Evolutionary conservation across 30 jellyfish, hydroid and myxozoan genomes (phyloP).

Genomic region (Chironex yamaguchii): DNA sequence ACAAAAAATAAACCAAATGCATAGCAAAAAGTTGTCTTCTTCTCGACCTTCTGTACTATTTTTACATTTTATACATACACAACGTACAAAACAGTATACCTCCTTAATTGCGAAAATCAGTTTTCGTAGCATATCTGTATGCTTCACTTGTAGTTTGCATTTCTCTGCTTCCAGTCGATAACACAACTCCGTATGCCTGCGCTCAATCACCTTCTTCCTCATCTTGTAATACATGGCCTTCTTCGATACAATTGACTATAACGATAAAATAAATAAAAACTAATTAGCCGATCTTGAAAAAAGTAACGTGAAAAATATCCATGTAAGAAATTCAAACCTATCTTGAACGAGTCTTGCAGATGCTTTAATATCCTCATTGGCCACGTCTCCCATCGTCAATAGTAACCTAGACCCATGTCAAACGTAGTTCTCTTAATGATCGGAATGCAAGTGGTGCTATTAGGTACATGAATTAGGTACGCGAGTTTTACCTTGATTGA

Average conservation of each 20-base stretch:
- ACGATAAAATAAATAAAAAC: not conserved
- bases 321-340: no score
- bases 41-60: not conserved
- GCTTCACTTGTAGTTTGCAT: slow-evolving; percentile 46
- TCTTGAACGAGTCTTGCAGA: no score
- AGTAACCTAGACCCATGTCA: no score
- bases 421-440: no score
- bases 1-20: not conserved
- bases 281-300: not conserved
- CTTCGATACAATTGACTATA: slow-evolving; percentile 77
- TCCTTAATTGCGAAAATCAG: slow-evolving; percentile 75
- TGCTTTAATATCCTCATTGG: no score
- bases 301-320: no score
- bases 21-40: not conserved
- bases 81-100: slow-evolving; percentile 45
- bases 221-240: slow-evolving; percentile 80
- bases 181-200: slow-evolving; percentile 58
- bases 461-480: no score
- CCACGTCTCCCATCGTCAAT: no score
- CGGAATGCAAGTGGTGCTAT: no score
- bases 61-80: not conserved
- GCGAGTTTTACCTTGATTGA: no score
- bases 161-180: slow-evolving; percentile 52
- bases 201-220: slow-evolving; percentile 74
- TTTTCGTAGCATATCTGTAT: slow-evolving; percentile 51